Conservation (phyloP, 2,113 vertebrate genomes). For the Petrocephalus zakoni region DNA sequence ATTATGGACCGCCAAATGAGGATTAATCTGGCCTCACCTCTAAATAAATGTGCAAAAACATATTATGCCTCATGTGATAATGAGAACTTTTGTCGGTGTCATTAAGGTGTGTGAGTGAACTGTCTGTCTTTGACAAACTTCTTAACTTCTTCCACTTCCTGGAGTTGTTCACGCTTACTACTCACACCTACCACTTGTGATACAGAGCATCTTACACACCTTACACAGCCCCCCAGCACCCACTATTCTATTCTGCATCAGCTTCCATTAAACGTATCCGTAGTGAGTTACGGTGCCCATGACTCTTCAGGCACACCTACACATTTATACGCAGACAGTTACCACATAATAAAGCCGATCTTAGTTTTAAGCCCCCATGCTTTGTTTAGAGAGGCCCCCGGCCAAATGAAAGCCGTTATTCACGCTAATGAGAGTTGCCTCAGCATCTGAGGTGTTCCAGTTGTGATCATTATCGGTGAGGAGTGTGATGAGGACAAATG, state of each 20-base stretch:
- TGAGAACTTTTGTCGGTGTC: not conserved
- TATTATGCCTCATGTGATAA: not conserved
- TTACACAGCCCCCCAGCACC: not conserved
- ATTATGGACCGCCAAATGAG: not conserved
- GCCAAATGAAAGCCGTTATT: conserved; percentile 28
- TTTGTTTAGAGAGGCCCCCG: not conserved
- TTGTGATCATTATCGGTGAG: conserved; percentile 29
- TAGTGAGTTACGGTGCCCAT: not conserved
- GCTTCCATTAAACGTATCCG: not conserved
- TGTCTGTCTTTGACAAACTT: not conserved
- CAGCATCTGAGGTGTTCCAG: conserved; percentile 25
- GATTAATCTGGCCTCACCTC: not conserved
- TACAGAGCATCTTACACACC: not conserved
- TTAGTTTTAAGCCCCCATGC: not conserved
- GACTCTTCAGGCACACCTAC: not conserved
- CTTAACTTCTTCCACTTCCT: not conserved
- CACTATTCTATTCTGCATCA: not conserved
- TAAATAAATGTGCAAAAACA: not conserved
- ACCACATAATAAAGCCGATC: not conserved
- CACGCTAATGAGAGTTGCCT: conserved; percentile 26
- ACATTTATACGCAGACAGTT: not conserved
- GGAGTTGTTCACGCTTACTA: not conserved
- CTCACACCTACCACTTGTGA: not conserved
- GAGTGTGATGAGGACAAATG: conserved; percentile 24
- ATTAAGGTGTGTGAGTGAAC: not conserved